A percentile compares a stretch with the other conserved stretches of the same genome.
These are phyloP conservation scores for Limnodromus scolopaceus DNA, from an alignment of 2,797 vertebrate species.

Conservation along the genomic window DNA sequence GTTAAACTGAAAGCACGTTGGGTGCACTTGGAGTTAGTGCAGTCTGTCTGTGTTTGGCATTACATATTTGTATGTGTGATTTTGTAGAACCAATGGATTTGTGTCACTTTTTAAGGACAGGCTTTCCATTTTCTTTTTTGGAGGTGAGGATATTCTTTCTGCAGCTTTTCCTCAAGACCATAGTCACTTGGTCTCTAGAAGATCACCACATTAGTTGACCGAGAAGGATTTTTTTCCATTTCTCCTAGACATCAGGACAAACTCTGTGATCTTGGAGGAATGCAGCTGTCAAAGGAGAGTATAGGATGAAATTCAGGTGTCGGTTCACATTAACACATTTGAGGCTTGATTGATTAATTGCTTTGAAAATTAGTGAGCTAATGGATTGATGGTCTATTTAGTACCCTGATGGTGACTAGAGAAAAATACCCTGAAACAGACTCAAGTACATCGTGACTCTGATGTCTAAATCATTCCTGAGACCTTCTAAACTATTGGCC, in stretches of 20 bases:
- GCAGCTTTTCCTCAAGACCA: not conserved
- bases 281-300: conserved; percentile 14
- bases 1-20: not conserved
- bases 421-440: not conserved
- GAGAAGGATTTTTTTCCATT: not conserved
- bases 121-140: not conserved
- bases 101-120: not conserved
- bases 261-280: not conserved
- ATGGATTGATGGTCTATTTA: not conserved
- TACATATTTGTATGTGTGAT: not conserved
- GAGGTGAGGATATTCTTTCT: not conserved
- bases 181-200: not conserved
- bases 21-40: not conserved
- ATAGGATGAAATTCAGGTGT: not conserved
- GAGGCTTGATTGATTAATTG: not conserved
- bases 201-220: not conserved
- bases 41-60: not conserved
- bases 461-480: not conserved
- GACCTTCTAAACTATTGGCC: not conserved
- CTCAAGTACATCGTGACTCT: not conserved
- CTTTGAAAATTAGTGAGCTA: conserved; percentile 19
- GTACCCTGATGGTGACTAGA: not conserved
- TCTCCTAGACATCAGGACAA: not conserved
- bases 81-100: not conserved
- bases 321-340: not conserved